Conservation (phyloP, 2,113 vertebrate genomes). For the Fulica atra region DNA sequence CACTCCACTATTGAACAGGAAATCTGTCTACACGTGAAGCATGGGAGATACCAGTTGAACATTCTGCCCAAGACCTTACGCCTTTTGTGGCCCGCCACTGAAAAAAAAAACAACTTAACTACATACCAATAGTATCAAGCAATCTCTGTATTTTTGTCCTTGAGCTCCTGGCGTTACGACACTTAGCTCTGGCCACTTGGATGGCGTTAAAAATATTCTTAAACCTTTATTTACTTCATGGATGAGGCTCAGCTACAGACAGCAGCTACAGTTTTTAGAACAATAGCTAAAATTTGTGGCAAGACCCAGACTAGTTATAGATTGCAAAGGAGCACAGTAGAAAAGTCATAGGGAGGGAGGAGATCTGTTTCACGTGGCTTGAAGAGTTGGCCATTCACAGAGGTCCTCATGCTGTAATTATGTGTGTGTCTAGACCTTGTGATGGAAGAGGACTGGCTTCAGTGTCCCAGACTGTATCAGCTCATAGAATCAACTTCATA, state of each 20-base stretch:
- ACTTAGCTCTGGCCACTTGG: background rate
- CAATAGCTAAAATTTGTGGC: background rate
- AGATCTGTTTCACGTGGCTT: background rate
- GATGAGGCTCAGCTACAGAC: background rate
- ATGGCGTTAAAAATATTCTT: background rate
- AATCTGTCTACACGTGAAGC: background rate
- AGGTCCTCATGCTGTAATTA: background rate
- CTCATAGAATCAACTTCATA: background rate
- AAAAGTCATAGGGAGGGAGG: background rate
- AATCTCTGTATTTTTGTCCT: background rate
- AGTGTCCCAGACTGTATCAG: background rate
- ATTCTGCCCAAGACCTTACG: background rate
- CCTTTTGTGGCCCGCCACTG: background rate
- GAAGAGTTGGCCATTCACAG: background rate
- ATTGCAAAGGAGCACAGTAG: background rate
- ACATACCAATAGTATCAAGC: background rate
- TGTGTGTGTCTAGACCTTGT: rapidly evolving
- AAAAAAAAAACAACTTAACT: background rate
- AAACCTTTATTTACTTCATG: background rate
- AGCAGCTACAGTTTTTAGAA: background rate
- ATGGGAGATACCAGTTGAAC: background rate
- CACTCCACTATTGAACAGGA: background rate
- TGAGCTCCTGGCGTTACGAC: background rate
- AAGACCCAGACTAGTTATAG: background rate
- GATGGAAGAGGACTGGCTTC: background rate